Base-by-base conservation (phyloP, 2,113 vertebrate species). In the Prochilodus magdalenae region DNA sequence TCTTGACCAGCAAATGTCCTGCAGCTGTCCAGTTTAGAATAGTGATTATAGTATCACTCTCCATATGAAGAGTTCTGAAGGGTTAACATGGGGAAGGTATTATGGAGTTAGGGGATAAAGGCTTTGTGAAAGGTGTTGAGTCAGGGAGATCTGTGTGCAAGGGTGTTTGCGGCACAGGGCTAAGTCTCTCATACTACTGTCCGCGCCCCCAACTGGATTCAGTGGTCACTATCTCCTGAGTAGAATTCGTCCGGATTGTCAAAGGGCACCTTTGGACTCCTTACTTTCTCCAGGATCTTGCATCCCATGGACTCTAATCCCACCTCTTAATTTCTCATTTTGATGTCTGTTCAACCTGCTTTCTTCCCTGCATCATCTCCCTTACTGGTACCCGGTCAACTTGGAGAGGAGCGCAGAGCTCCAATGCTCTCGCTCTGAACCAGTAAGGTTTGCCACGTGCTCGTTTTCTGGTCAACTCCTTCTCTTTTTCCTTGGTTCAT, bases 71-170 rank as follows among this genome's bases (percentile, higher is more conserved):
- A 44, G 8, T 63, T 27, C 77, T 86, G 73, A 60, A 84, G 86
- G 80, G 84, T 81, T 55, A 84, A 85, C 82, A 24, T 51, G 67
- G 87, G 89, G 89, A 88, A 89, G 89, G 91, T 87, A 86, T 93
- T 92, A 92, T 85, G 90, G 92, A 92, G 91, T 94, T 93, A 74
- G 76, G 62, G 87, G 89, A 90, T 93, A 93, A 93, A 87, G 88
- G 90, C 89, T 91, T 89, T 91, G 89, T 71, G 83, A 85, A 93
- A 94, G 89, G 73, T 93, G 94, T 92, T 91, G 83, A 95, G 93
- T 95, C 93, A 96, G 92, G 90, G 57, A 87, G 91, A 94, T 94
- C 92, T 74, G 73, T 33, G 63, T 81, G 55, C 29, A 71, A 49
- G 73, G 69, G 65, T 75, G 79, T 80, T 62, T 77, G 73, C 59